Evolutionary conservation across 2,888 invertebrate species (phyloP).

Genomic region (Sisyra terminalis): DNA sequence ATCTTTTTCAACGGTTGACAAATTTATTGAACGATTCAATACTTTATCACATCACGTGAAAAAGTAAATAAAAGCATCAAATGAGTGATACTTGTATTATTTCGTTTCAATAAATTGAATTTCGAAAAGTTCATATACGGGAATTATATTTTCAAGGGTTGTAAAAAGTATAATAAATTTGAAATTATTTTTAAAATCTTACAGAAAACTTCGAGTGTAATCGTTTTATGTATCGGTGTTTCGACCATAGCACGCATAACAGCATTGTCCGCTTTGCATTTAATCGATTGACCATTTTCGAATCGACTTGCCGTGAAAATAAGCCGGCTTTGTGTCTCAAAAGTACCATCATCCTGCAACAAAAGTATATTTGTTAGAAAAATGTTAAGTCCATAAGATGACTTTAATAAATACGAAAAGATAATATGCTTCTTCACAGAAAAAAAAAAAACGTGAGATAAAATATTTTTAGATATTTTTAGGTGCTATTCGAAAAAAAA

Average conservation of each 20-base stretch:
- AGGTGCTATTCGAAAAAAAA: no score
- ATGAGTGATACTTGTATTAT: no score
- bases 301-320: conserved; percentile 65
- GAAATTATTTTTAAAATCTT: conserved; percentile 26
- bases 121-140: no score
- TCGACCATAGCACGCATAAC: conserved; percentile 58
- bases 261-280: conserved; percentile 68
- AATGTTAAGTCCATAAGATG: neutral
- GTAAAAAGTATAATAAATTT: no score
- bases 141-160: no score
- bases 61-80: no score
- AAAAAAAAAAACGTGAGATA: no score
- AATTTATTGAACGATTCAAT: no score
- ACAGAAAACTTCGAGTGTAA: conserved; percentile 73
- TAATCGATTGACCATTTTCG: conserved; percentile 63
- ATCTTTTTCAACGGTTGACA: no score
- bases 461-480: no score
- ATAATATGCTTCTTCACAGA: neutral
- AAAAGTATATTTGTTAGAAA: conserved; percentile 6
- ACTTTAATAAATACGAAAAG: neutral
- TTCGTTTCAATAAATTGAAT: no score
- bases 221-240: conserved; percentile 53
- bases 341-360: conserved; percentile 59
- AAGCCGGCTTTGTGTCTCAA: conserved; percentile 59
- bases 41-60: no score